Conservation (phyloP, 2,888 invertebrate genomes). For the Chesias legatella region DNA sequence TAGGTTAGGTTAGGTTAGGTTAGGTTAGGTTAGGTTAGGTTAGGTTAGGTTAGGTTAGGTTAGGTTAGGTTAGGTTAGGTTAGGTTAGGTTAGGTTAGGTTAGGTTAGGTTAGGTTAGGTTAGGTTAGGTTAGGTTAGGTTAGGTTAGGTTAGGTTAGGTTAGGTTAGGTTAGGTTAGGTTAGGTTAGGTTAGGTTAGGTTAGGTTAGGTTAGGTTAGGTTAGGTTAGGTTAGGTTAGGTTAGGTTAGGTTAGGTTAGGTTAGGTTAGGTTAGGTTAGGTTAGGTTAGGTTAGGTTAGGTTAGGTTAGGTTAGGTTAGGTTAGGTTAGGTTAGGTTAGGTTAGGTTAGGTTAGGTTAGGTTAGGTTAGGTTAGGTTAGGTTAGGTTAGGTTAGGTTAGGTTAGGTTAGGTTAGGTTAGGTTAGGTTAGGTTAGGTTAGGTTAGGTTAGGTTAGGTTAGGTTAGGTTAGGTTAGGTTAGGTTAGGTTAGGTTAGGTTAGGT, state of each 20-base stretch:
- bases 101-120: slow-evolving; percentile 20
- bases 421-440: slow-evolving; percentile 17
- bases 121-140: slow-evolving; percentile 5
- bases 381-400: slow-evolving; percentile 29
- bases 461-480: slow-evolving; percentile 18
- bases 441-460: slow-evolving; percentile 18
- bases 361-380: slow-evolving; percentile 33
- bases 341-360: slow-evolving; percentile 32
- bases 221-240: slow-evolving; percentile 16
- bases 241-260: slow-evolving; percentile 23
- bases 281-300: slow-evolving; percentile 25
- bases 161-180: slow-evolving; percentile 5
- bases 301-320: slow-evolving; percentile 31
- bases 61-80: slow-evolving; percentile 24
- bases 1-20: slow-evolving; percentile 26
- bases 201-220: slow-evolving; percentile 18
- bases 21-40: slow-evolving; percentile 21
- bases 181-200: slow-evolving; percentile 17
- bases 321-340: slow-evolving; percentile 35
- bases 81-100: slow-evolving; percentile 19
- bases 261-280: slow-evolving; percentile 24
- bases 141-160: slow-evolving; percentile 8
- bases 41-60: slow-evolving; percentile 9
- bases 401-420: slow-evolving; percentile 13
- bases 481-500: slow-evolving; percentile 19